Conservation (phyloP, 1,140 invertebrate genomes). For the Eupeodes corollae region DNA sequence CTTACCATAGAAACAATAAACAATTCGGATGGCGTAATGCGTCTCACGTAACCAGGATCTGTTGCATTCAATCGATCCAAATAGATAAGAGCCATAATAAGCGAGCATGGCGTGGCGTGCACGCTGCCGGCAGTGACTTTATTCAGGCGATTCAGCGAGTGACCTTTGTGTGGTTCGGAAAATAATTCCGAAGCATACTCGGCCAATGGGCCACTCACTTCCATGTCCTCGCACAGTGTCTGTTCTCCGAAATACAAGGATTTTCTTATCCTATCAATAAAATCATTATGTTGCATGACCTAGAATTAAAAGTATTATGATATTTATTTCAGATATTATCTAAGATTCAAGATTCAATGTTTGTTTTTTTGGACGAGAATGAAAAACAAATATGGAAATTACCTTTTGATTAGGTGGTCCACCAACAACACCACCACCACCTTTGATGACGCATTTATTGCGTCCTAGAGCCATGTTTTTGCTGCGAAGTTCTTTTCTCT, state of each 20-base stretch:
- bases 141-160: constrained; percentile 66
- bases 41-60: constrained; percentile 71
- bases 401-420: no score
- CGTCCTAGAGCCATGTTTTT: neutral
- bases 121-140: constrained; percentile 69
- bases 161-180: constrained; percentile 53
- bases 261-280: constrained; percentile 67
- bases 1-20: constrained; percentile 85
- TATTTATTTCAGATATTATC: neutral
- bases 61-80: constrained; percentile 68
- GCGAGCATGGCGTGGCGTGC: constrained; percentile 73
- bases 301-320: constrained; percentile 4
- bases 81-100: constrained; percentile 75
- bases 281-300: constrained; percentile 50
- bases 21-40: constrained; percentile 73
- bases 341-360: no score
- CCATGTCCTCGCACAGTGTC: constrained; percentile 51
- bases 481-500: no score
- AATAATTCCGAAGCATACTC: constrained; percentile 76
- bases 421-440: no score
- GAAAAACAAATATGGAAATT: no score
- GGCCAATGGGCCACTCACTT: constrained; percentile 30
- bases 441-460: neutral
- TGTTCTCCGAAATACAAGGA: constrained; percentile 74
- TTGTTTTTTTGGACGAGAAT: no score